Percentiles rank a stretch among this genome's conserved stretches.
phyloP scores from a whole-genome alignment of 2,797 vertebrate genomes.

The Masticophis lateralis region DNA sequence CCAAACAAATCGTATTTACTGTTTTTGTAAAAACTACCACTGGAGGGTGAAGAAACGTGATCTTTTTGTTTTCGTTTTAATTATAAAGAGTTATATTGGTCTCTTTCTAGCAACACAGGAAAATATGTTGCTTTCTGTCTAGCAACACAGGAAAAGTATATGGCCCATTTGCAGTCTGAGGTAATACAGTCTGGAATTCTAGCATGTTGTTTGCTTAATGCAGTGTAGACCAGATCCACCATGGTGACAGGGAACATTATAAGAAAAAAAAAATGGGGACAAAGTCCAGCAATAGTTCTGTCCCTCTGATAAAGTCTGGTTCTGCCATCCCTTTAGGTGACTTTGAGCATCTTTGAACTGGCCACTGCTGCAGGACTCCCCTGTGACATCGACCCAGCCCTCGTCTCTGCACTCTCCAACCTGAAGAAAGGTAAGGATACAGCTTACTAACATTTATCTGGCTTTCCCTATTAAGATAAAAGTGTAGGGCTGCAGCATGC shows the following conservation, averaged over 20 bases:
- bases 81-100: neutral
- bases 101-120: neutral
- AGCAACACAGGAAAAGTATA: neutral
- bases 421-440: constrained; percentile 78
- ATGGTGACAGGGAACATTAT: neutral
- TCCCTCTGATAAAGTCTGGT: neutral
- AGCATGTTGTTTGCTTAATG: neutral
- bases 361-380: constrained; percentile 83
- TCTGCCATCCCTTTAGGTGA: constrained; percentile 71
- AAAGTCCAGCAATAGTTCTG: neutral
- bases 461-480: neutral
- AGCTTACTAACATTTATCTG: neutral
- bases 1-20: neutral
- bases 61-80: too few relatives aligned
- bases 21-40: neutral
- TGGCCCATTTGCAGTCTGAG: neutral
- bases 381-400: constrained; percentile 86
- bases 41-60: neutral
- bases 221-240: too few relatives aligned
- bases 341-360: constrained; percentile 85
- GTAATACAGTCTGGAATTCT: neutral
- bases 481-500: too few relatives aligned
- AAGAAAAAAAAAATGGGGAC: neutral
- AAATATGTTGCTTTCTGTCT: neutral
- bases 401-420: constrained; percentile 79